Percentiles rank a stretch among this genome's conserved stretches.
Evolutionary conservation across 37 sponge, comb jelly and placozoan species (phyloP).

Genomic region (Tethya wilhelma): DNA sequence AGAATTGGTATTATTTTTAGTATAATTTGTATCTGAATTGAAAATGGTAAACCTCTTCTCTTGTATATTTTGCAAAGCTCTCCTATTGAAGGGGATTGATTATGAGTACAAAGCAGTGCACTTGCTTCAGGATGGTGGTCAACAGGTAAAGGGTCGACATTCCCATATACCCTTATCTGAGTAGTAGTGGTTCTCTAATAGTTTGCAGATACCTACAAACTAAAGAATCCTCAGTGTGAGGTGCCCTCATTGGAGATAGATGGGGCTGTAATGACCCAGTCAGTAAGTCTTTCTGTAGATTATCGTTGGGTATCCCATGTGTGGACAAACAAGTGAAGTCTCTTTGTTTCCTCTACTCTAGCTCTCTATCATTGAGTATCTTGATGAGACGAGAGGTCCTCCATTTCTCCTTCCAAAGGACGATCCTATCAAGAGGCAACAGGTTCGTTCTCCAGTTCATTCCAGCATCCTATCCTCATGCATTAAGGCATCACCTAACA

Average conservation of each 20-base stretch:
- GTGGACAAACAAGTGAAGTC: too few species aligned
- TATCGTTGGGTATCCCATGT: too few species aligned
- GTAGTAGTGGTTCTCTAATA: too few species aligned
- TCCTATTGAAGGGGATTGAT: slow-evolving; percentile 91
- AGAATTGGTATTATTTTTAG: slow-evolving; percentile 76
- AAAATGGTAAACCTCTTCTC: too few species aligned
- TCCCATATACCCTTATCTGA: too few species aligned
- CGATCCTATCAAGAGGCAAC: slow-evolving; percentile 62
- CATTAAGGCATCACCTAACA: background rate
- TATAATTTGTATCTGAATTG: too few species aligned
- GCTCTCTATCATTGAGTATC: slow-evolving; percentile 95
- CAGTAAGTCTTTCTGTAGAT: slow-evolving; percentile 64
- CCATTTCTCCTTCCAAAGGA: slow-evolving; percentile 76
- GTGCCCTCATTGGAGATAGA: slow-evolving; percentile 94
- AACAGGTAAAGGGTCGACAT: slow-evolving; percentile 85
- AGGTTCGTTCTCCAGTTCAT: slow-evolving; percentile 32
- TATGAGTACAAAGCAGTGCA: slow-evolving; percentile 91
- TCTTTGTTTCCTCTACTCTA: slow-evolving; percentile 12
- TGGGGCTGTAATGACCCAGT: slow-evolving; percentile 84
- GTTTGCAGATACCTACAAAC: slow-evolving; percentile 80
- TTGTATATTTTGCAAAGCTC: slow-evolving; percentile 54
- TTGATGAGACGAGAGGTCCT: slow-evolving; percentile 91
- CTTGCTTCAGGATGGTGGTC: slow-evolving; percentile 95
- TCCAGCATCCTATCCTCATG: too few species aligned
- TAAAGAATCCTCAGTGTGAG: slow-evolving; percentile 78